A percentile compares a stretch with the other conserved stretches of the same genome.
These are phyloP conservation scores for Phrynosoma blainvillii DNA, from an alignment of 2,113 vertebrate species.

Conservation along the genomic window DNA sequence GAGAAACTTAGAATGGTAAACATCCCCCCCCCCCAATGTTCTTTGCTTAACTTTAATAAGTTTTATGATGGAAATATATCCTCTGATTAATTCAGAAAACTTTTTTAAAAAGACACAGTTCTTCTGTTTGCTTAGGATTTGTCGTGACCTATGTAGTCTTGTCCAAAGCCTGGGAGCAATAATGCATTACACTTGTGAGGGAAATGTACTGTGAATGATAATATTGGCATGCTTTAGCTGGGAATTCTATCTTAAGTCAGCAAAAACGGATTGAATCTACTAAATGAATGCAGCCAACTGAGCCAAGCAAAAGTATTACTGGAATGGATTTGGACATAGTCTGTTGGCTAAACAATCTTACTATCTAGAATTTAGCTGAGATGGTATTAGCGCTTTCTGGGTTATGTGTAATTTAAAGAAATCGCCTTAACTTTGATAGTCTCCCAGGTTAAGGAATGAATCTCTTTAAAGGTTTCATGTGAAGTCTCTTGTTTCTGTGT, in stretches of 20 bases:
- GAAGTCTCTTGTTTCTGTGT: neutral
- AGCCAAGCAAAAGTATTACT: constrained; percentile 45
- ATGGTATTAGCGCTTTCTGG: neutral
- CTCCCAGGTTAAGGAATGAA: neutral
- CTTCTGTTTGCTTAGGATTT: constrained; percentile 53
- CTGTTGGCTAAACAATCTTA: constrained; percentile 52
- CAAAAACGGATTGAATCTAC: constrained; percentile 54
- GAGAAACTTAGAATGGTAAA: neutral
- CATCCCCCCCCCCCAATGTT: neutral
- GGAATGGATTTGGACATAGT: constrained; percentile 60
- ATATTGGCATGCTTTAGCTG: constrained; percentile 46
- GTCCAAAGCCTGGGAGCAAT: constrained; percentile 53
- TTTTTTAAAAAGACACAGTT: constrained; percentile 43
- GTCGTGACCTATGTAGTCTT: constrained; percentile 46
- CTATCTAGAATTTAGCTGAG: constrained; percentile 21
- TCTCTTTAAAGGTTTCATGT: neutral
- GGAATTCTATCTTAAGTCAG: constrained; percentile 63
- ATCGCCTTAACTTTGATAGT: neutral
- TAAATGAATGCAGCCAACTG: constrained; percentile 52
- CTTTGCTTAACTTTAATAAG: constrained; percentile 28
- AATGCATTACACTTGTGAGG: constrained; percentile 49
- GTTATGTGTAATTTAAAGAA: constrained; percentile 26
- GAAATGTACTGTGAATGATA: constrained; percentile 52
- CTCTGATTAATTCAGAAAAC: constrained; percentile 53
- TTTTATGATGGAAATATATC: constrained; percentile 26